Conservation (phyloP, 1,140 invertebrate species). For the Penaeus chinensis region DNA sequence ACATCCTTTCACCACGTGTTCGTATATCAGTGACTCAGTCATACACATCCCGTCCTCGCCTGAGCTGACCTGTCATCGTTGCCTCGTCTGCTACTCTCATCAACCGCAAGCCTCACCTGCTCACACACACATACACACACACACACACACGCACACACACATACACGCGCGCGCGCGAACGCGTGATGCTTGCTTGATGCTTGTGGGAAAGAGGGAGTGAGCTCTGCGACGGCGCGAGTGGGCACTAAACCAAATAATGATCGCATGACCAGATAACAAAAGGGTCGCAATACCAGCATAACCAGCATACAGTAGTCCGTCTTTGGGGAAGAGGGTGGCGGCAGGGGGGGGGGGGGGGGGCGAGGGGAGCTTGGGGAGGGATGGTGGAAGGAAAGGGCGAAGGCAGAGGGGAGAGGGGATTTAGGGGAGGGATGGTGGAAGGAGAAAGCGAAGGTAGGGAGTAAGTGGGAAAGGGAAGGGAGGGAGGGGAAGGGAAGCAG, state of each 20-base stretch:
- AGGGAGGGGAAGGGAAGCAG: too few species aligned
- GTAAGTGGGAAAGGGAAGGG: too few species aligned
- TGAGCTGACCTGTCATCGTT: neutral
- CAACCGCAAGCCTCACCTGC: too few species aligned
- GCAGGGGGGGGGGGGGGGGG: too few species aligned
- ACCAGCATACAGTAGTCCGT: neutral
- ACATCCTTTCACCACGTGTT: neutral
- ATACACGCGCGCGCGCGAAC: constrained; percentile 12
- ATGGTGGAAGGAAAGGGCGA: too few species aligned
- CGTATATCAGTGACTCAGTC: constrained; percentile 2
- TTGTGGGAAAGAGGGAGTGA: neutral
- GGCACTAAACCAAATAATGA: neutral
- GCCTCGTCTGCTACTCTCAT: neutral
- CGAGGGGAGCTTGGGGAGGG: too few species aligned
- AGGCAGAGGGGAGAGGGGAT: too few species aligned
- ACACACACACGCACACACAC: constrained; percentile 3
- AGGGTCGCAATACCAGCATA: neutral
- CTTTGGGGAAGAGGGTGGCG: neutral
- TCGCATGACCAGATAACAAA: neutral
- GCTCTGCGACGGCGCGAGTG: neutral
- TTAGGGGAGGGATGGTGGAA: too few species aligned
- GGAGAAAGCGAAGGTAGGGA: too few species aligned
- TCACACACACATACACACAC: constrained; percentile 5
- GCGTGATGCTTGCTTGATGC: neutral
- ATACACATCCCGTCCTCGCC: too few species aligned